Evolutionary conservation across 2,888 invertebrate genomes (phyloP).

Genomic region (Kuschelorhynchus macadamiae): DNA sequence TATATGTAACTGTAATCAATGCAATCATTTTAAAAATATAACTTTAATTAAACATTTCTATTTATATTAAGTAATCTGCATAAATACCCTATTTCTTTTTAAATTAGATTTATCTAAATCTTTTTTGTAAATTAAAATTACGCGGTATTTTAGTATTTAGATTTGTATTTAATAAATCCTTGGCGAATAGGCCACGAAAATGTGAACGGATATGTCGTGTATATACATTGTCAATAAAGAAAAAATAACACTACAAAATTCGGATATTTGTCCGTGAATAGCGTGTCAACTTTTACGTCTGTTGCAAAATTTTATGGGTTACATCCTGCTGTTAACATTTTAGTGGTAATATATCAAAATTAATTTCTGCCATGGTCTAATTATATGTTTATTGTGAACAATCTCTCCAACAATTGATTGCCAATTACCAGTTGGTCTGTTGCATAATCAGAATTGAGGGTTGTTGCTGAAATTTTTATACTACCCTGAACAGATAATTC

Average conservation of each 20-base stretch:
- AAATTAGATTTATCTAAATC: no score
- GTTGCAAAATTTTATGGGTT: slow-evolving; percentile 44
- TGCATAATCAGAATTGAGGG: no score
- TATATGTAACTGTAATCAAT: no score
- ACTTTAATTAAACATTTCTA: no score
- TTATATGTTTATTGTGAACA: slow-evolving; percentile 17
- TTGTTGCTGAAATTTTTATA: no score
- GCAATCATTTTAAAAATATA: no score
- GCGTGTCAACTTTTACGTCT: slow-evolving; percentile 42
- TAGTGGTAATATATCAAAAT: slow-evolving; percentile 46
- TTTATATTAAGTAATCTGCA: no score
- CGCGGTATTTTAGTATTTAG: no score
- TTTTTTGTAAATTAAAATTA: no score
- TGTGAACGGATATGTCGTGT: slow-evolving; percentile 32
- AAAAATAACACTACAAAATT: slow-evolving; percentile 43
- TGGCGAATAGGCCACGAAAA: neutral
- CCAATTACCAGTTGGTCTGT: neutral
- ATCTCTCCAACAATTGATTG: slow-evolving; percentile 1
- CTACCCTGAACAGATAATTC: no score
- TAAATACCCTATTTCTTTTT: no score
- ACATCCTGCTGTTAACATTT: slow-evolving; percentile 49
- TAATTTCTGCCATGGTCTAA: slow-evolving; percentile 29
- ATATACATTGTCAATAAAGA: slow-evolving; percentile 37
- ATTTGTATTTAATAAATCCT: no score
- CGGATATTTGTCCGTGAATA: slow-evolving; percentile 43